These are phyloP conservation scores for Drosophila bocqueti DNA, from an alignment of 1,140 invertebrate species.

Conservation along the genomic window DNA sequence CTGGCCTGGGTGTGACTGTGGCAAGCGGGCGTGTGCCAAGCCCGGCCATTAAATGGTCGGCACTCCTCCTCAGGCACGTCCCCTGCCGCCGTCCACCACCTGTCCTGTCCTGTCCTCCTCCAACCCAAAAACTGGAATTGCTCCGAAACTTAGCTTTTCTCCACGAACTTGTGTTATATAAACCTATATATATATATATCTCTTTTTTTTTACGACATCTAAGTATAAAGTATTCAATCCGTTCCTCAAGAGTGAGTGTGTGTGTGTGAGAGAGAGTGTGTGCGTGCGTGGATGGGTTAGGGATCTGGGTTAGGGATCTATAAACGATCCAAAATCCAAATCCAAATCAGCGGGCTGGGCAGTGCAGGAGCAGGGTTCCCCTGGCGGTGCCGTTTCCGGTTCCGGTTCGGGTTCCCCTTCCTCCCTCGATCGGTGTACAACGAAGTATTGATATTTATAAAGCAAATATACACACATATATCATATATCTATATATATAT, in stretches of 20 bases:
- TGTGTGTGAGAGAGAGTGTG: neutral
- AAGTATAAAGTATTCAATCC: conserved; percentile 77
- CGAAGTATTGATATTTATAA: conserved; percentile 77
- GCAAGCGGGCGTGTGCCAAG: conserved; percentile 16
- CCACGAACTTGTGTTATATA: conserved; percentile 72
- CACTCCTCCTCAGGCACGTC: conserved; percentile 15
- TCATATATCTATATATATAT: neutral
- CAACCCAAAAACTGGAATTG: conserved; percentile 35
- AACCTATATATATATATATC: neutral
- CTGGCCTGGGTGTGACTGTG: neutral
- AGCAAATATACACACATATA: conserved; percentile 22
- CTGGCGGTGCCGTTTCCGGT: no score
- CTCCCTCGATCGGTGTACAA: conserved; percentile 59
- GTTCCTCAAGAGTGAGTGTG: conserved; percentile 48
- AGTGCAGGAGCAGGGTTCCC: conserved; percentile 10
- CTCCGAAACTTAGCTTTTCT: conserved; percentile 66
- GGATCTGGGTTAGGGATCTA: conserved; percentile 4
- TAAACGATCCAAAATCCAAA: neutral
- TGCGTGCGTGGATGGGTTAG: neutral
- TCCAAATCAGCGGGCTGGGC: conserved; percentile 19
- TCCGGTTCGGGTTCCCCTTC: neutral
- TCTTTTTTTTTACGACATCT: conserved; percentile 58
- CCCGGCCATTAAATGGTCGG: conserved; percentile 43
- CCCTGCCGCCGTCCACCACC: neutral
- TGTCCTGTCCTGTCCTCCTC: neutral